Percentiles rank a stretch among this genome's conserved stretches.
These are phyloP conservation scores for Metaphire vulgaris DNA, from an alignment of 1,140 invertebrate species.

Conservation along the genomic window DNA sequence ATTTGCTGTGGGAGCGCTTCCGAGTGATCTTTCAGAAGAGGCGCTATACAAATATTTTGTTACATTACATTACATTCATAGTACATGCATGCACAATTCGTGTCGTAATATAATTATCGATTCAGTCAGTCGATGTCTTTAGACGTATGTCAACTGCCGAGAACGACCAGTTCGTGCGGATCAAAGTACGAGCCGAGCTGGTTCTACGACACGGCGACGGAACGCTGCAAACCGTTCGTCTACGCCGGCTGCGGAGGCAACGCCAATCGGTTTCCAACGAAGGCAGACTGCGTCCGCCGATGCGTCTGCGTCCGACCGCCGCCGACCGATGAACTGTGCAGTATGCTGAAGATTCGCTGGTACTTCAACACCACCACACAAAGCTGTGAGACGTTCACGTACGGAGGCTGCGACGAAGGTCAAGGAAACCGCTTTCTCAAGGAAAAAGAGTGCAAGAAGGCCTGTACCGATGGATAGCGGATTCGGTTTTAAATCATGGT, in stretches of 20 bases:
- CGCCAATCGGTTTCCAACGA: constrained; percentile 55
- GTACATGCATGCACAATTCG: too few species aligned
- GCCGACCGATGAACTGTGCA: constrained; percentile 37
- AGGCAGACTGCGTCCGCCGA: constrained; percentile 49
- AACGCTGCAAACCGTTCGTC: constrained; percentile 54
- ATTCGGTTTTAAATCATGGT: too few species aligned
- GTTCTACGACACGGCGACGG: constrained; percentile 50
- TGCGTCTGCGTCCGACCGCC: constrained; percentile 39
- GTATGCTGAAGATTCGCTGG: constrained; percentile 42
- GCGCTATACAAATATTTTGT: too few species aligned
- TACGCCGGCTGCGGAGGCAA: constrained; percentile 58
- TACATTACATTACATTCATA: too few species aligned
- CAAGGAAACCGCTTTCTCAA: constrained; percentile 50
- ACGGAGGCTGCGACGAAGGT: constrained; percentile 50
- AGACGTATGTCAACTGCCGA: constrained; percentile 11
- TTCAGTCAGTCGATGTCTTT: too few species aligned
- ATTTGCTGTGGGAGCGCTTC: too few species aligned
- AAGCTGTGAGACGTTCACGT: constrained; percentile 48
- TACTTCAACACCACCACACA: constrained; percentile 49
- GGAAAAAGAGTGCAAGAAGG: too few species aligned
- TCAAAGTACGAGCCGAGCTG: not conserved
- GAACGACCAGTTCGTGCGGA: not conserved
- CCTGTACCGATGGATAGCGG: too few species aligned
- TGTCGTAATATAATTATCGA: too few species aligned
- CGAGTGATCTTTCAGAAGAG: too few species aligned